Evolutionary conservation across 2,113 vertebrate species (phyloP).

Genomic region (Psilopsiagon aymara): DNA sequence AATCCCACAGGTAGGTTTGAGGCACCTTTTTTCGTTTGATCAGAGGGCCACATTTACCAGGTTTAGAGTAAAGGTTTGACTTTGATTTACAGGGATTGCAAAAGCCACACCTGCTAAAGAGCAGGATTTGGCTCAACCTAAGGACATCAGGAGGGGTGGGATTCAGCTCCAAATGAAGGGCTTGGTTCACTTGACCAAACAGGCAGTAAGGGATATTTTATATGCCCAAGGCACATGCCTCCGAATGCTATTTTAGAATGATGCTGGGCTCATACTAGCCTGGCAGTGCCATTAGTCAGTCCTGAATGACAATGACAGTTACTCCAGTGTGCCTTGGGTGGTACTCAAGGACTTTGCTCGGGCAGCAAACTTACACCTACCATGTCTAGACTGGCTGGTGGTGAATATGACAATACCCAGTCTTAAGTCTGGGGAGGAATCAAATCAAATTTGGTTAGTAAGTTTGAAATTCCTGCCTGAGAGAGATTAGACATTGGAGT

Average conservation of each 20-base stretch:
- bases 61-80: background rate
- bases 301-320: background rate
- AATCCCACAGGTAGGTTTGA: slow-evolving; percentile 84
- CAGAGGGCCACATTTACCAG: background rate
- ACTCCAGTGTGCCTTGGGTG: background rate
- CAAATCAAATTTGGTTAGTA: background rate
- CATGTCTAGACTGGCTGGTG: background rate
- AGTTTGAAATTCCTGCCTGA: background rate
- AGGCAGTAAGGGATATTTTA: background rate
- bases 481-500: background rate
- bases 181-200: background rate
- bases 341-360: background rate
- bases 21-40: background rate
- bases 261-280: background rate
- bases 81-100: background rate
- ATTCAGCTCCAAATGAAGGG: background rate
- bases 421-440: background rate
- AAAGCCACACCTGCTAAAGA: background rate
- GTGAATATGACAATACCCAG: background rate
- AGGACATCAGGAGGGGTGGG: background rate
- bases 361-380: background rate
- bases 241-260: background rate
- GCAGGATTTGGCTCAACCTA: background rate
- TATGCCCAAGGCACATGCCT: accelerated
- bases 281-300: background rate